Percentiles rank a stretch among this genome's conserved stretches.
Evolutionary conservation across 30 jellyfish, hydroid and myxozoan species (phyloP).

Genomic region (Nemopilema nomurai): DNA sequence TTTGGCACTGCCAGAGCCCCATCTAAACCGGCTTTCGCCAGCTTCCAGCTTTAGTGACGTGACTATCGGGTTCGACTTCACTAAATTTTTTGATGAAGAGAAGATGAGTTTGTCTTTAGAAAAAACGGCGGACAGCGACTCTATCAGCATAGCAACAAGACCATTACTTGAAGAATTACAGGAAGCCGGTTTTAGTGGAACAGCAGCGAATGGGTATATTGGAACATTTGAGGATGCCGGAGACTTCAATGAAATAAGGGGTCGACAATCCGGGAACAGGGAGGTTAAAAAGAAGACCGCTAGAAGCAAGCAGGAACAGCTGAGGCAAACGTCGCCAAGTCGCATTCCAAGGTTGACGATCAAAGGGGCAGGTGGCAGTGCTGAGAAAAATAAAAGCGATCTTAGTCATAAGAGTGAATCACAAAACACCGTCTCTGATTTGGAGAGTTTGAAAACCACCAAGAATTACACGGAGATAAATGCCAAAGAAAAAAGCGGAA

Average conservation of each 20-base stretch:
- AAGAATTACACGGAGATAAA: not conserved
- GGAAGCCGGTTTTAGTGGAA: constrained; percentile 40
- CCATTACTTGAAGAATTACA: constrained; percentile 39
- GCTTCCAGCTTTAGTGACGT: not conserved
- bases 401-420: not conserved
- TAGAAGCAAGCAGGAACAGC: not conserved
- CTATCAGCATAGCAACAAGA: constrained; percentile 14
- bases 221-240: not conserved
- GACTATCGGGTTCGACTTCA: not conserved
- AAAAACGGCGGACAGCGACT: constrained; percentile 44
- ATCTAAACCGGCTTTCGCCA: constrained; percentile 3
- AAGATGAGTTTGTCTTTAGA: constrained; percentile 36
- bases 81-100: not conserved
- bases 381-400: constrained; percentile 3
- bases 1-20: not conserved
- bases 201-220: not conserved
- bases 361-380: constrained; percentile 43
- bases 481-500: not conserved
- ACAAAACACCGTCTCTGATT: constrained; percentile 1
- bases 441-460: not conserved
- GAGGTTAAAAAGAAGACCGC: not conserved
- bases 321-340: constrained; percentile 34
- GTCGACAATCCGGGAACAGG: not conserved
- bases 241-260: not conserved
- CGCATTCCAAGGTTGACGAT: constrained; percentile 31